Conservation (phyloP, 2,113 vertebrate genomes). For the Hepsetus odoe region DNA sequence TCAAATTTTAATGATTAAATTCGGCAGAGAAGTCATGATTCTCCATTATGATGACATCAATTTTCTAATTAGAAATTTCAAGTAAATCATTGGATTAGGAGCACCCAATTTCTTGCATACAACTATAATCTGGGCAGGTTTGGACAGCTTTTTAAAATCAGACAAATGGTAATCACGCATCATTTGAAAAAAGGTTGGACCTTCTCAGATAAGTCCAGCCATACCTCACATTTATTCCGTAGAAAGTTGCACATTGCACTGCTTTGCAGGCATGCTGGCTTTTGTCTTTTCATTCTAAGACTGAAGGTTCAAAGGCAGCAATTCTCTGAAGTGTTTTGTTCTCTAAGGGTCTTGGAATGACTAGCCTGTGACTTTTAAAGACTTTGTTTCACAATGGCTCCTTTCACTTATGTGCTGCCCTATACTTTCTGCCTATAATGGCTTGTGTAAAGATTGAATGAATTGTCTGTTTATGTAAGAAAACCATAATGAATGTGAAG, state of each 20-base stretch:
- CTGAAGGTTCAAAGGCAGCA: not conserved
- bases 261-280: not conserved
- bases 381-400: slow-evolving; percentile 21
- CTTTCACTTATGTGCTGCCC: slow-evolving; percentile 1
- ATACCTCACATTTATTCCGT: too few species aligned
- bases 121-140: too few species aligned
- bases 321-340: slow-evolving; percentile 14
- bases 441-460: not conserved
- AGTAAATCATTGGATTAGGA: too few species aligned
- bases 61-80: too few species aligned
- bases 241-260: not conserved
- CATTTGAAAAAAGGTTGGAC: too few species aligned
- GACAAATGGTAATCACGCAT: too few species aligned
- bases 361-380: slow-evolving; percentile 27
- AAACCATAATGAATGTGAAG: slow-evolving; percentile 16
- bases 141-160: too few species aligned
- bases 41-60: too few species aligned
- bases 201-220: too few species aligned
- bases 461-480: slow-evolving; percentile 15
- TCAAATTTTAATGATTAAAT: too few species aligned
- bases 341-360: slow-evolving; percentile 5
- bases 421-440: slow-evolving; percentile 12
- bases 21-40: too few species aligned
- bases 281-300: not conserved
- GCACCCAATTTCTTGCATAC: too few species aligned